Conservation (phyloP, 2,797 vertebrate species). For the Malacoraja senta region DNA sequence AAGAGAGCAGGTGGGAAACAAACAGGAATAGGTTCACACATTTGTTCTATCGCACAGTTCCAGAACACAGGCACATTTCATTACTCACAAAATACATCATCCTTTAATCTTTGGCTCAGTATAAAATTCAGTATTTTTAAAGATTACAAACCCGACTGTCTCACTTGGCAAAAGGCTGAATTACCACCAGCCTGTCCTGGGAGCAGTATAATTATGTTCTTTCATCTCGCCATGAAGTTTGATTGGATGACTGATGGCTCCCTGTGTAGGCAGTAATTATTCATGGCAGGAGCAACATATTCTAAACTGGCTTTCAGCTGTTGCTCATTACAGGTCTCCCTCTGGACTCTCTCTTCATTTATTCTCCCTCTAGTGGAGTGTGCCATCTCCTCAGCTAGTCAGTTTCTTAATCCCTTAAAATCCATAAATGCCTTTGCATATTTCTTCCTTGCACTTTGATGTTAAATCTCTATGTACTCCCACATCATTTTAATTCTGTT, state of each 20-base stretch:
- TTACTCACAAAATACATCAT: constrained; percentile 3
- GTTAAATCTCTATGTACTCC: neutral
- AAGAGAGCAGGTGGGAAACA: neutral
- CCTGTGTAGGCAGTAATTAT: neutral
- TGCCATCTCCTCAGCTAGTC: neutral
- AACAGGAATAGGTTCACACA: neutral
- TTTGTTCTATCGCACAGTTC: neutral
- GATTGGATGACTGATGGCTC: neutral
- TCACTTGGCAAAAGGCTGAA: neutral
- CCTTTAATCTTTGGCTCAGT: neutral
- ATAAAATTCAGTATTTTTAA: neutral
- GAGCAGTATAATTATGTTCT: neutral
- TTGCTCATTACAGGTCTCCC: neutral
- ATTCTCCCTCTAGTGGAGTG: neutral
- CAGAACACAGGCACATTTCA: neutral
- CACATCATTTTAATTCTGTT: neutral
- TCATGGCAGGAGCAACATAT: neutral
- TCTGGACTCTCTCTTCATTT: neutral
- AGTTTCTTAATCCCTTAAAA: neutral
- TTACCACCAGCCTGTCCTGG: neutral
- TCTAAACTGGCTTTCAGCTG: neutral
- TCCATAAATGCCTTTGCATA: neutral
- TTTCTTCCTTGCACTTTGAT: neutral
- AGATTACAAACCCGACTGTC: neutral
- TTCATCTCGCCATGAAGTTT: constrained; percentile 2